Evolutionary conservation across 1,140 invertebrate genomes (phyloP).

Genomic region (Bombus sylvicola): DNA sequence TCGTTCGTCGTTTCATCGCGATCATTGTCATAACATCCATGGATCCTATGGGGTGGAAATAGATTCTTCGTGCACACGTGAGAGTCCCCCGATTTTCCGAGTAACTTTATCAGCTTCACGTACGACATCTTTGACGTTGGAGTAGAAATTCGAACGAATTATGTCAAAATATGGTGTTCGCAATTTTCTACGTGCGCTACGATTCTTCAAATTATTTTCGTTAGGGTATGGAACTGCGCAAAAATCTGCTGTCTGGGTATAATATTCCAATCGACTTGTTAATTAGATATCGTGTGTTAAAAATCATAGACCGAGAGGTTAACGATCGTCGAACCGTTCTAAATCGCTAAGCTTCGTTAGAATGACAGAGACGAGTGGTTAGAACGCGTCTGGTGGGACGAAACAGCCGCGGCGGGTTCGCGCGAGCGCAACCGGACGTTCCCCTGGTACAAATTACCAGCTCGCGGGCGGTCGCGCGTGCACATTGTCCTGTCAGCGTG

Average conservation of each 20-base stretch:
- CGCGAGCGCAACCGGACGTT: slow-evolving; percentile 40
- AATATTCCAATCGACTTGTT: too few relatives aligned
- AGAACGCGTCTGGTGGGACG: background rate
- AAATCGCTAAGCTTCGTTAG: background rate
- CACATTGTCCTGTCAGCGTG: slow-evolving; percentile 55
- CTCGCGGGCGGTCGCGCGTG: slow-evolving; percentile 50
- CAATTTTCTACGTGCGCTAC: too few relatives aligned
- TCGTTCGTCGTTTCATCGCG: background rate
- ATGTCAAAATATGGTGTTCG: too few relatives aligned
- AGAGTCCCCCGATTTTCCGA: too few relatives aligned
- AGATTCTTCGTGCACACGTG: too few relatives aligned
- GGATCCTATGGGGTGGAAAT: background rate
- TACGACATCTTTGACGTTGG: too few relatives aligned
- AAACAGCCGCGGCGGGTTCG: slow-evolving; percentile 1
- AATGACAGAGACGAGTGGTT: background rate
- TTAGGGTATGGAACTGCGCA: too few relatives aligned
- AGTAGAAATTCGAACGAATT: too few relatives aligned
- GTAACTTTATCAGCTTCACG: too few relatives aligned
- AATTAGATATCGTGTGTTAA: too few relatives aligned
- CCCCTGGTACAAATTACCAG: slow-evolving; percentile 45
- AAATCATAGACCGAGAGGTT: background rate
- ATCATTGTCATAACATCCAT: slow-evolving; percentile 37
- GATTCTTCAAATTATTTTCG: too few relatives aligned
- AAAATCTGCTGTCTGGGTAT: too few relatives aligned
- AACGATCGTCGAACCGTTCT: background rate